Base-by-base conservation (phyloP, 2,113 vertebrate genomes). In the Indicator maculatus region DNA sequence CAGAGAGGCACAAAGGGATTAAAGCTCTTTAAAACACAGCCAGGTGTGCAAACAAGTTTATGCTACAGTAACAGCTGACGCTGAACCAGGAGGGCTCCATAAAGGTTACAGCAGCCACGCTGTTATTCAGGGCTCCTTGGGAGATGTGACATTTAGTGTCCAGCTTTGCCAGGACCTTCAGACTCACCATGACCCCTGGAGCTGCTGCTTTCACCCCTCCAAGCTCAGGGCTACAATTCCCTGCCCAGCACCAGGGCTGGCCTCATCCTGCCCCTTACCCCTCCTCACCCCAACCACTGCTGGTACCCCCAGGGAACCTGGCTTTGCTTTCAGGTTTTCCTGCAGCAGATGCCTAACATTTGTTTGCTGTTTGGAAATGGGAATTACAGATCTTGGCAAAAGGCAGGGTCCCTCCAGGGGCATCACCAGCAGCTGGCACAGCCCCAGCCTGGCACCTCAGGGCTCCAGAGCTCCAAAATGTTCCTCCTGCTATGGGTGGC, bases 21-120 rank as follows among this genome's bases (percentile, higher is more conserved):
- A 44, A 88, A 82, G 16, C 90, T 61, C 33, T 83, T 89, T 89
- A 88, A 96, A 92, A 72, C 70, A 12, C 92, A 86, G 90, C 93
- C 96, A 95, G 96, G 93, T 96, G 93, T 76, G 93, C 95, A 93
- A 95, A 95, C 95, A 93, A 84, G 93, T 88, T 96, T 36, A 88
- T 94, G 88, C 95, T 86, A 77, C 8, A 1, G 61, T 21, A 82
- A 18, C 83, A 86, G 92, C 90, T 17, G 18, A 47, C 0, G 21
- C 19, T 28, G 92, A 53, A 23, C 2, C 15, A 7, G 66, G 61
- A 36, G 90, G 45, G 69, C 80, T 86, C 89, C 6, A 0, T 0
- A 90, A 95, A 96, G 92, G 96, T 94, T 53, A 33, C 65, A 12
- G 88, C 88, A 77, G 83, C 76, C 30, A 0, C 0, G 4, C 0